These are phyloP conservation scores for Meliscaeva auricollis DNA, from an alignment of 2,888 invertebrate species.

Conservation along the genomic window DNA sequence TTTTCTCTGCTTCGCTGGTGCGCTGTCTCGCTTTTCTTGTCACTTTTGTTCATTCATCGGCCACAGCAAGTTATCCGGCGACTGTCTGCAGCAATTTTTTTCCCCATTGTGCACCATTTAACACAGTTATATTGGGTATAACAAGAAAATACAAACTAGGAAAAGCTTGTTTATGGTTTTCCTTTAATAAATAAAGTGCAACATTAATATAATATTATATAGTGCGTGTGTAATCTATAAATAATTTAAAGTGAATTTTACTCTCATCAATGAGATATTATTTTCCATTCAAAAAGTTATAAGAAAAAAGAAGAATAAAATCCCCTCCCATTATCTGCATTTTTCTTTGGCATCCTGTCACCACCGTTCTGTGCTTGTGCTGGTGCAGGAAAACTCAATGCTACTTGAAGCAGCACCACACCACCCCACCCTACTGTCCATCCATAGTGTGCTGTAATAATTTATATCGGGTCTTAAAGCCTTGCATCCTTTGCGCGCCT, in stretches of 20 bases:
- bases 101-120: slow-evolving; percentile 38
- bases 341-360: slow-evolving; percentile 33
- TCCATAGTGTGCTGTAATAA: background rate
- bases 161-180: slow-evolving; percentile 25
- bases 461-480: background rate
- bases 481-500: slow-evolving; percentile 46
- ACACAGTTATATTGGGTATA: background rate
- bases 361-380: background rate
- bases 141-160: slow-evolving; percentile 25
- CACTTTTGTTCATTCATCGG: slow-evolving; percentile 66
- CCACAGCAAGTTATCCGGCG: slow-evolving; percentile 42
- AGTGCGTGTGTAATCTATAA: no score
- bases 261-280: no score
- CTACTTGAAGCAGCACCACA: slow-evolving; percentile 7
- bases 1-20: background rate
- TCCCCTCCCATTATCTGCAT: slow-evolving; percentile 55
- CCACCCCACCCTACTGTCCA: slow-evolving; percentile 11
- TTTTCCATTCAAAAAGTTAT: background rate
- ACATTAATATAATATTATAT: background rate
- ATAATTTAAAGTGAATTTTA: slow-evolving; percentile 6
- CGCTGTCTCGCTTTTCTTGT: slow-evolving; percentile 26
- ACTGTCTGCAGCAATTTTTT: slow-evolving; percentile 36
- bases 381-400: slow-evolving; percentile 46
- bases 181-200: slow-evolving; percentile 15
- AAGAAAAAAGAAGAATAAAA: slow-evolving; percentile 34